A percentile compares a stretch with the other conserved stretches of the same genome.
phyloP scores from a whole-genome alignment of 2,797 vertebrate genomes.

The Myoxocephalus aenaeus region DNA sequence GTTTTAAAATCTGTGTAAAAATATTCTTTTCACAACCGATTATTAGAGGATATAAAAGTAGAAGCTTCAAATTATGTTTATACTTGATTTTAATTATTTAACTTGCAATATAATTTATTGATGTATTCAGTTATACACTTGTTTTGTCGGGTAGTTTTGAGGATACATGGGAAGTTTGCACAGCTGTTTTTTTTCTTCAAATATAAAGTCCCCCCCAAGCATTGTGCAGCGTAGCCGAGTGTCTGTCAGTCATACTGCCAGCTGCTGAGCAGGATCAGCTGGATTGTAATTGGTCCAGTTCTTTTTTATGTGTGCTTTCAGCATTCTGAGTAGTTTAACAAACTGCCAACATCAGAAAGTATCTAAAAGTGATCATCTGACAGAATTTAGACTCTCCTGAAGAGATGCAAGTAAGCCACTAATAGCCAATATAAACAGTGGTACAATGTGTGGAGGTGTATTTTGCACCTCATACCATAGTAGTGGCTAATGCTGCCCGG shows the following conservation, averaged over 20 bases:
- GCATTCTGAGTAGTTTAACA: slow-evolving; percentile 10
- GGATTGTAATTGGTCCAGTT: slow-evolving; percentile 4
- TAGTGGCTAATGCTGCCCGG: background rate
- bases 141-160: background rate
- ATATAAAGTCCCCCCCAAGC: background rate
- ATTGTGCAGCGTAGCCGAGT: background rate
- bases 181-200: background rate
- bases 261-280: slow-evolving; percentile 27
- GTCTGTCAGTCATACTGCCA: slow-evolving; percentile 17
- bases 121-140: background rate
- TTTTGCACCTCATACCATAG: background rate
- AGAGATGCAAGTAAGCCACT: background rate
- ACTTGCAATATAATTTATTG: background rate
- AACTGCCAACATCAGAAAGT: slow-evolving; percentile 8
- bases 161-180: background rate
- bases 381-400: background rate
- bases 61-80: background rate
- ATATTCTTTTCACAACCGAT: background rate
- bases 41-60: background rate
- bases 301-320: background rate
- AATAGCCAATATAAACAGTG: background rate
- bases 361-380: background rate
- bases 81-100: background rate
- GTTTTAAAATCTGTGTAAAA: no score
- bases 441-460: background rate